Evolutionary conservation across 2,888 invertebrate species (phyloP).

Genomic region (Pandemis cinnamomeana): DNA sequence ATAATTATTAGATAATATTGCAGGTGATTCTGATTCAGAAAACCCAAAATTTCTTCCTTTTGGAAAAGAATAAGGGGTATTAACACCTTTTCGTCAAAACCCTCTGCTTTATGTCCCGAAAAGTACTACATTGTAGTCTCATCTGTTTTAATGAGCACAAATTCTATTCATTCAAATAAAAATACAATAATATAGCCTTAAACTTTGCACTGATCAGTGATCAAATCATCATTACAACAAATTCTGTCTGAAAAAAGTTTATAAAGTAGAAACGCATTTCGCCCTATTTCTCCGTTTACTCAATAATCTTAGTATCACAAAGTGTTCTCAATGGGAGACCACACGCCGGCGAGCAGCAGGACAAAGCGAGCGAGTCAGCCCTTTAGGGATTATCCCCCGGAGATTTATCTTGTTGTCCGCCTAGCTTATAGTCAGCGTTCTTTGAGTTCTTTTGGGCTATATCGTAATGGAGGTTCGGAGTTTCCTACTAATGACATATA

Average conservation of each 20-base stretch:
- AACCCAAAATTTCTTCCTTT: too few species aligned
- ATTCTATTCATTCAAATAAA: too few species aligned
- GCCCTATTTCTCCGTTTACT: constrained; percentile 19
- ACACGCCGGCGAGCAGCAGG: constrained; percentile 20
- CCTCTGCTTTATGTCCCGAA: too few species aligned
- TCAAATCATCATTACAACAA: too few species aligned
- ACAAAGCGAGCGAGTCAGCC: constrained; percentile 48
- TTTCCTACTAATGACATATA: background rate
- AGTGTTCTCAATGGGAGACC: constrained; percentile 33
- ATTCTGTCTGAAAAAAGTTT: background rate
- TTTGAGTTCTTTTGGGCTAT: constrained; percentile 21
- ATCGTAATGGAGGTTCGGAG: background rate
- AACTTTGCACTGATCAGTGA: too few species aligned
- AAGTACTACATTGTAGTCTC: too few species aligned
- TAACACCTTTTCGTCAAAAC: too few species aligned
- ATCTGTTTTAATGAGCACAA: too few species aligned
- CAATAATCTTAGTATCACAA: constrained; percentile 28
- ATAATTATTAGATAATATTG: too few species aligned
- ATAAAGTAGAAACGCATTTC: background rate
- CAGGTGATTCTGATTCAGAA: too few species aligned
- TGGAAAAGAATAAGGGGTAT: too few species aligned
- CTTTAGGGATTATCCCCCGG: constrained; percentile 51
- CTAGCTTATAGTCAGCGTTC: constrained; percentile 44
- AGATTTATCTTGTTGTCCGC: constrained; percentile 54
- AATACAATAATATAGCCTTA: too few species aligned